phyloP scores from a whole-genome alignment of 2,888 invertebrate species.

The Volucella bombylans region DNA sequence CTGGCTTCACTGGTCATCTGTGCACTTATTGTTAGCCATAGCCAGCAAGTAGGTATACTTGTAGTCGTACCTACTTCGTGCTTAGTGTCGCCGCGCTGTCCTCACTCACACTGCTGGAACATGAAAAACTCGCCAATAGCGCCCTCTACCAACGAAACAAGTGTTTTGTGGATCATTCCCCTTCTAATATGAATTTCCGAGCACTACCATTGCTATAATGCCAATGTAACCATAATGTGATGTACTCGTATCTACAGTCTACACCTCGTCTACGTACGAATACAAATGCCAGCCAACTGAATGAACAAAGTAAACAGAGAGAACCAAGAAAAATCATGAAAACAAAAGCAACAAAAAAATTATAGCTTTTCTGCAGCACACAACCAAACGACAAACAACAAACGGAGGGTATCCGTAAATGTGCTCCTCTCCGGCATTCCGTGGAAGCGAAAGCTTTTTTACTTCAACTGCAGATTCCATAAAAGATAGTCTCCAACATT shows the following conservation, averaged over 20 bases:
- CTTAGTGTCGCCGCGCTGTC: slow-evolving; percentile 53
- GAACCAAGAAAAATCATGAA: slow-evolving; percentile 40
- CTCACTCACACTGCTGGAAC: slow-evolving; percentile 27
- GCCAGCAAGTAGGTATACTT: slow-evolving; percentile 75
- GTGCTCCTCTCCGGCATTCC: slow-evolving; percentile 59
- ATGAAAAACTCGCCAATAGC: slow-evolving; percentile 39
- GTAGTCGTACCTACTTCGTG: slow-evolving; percentile 71
- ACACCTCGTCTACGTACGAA: slow-evolving; percentile 28
- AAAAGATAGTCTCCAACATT: not conserved
- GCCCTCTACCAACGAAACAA: slow-evolving; percentile 61
- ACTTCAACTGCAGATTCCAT: slow-evolving; percentile 33
- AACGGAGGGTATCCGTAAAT: slow-evolving; percentile 6
- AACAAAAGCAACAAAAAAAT: slow-evolving; percentile 22
- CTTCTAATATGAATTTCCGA: slow-evolving; percentile 30
- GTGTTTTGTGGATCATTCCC: slow-evolving; percentile 65
- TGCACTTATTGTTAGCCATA: slow-evolving; percentile 75
- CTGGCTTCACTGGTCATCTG: slow-evolving; percentile 67
- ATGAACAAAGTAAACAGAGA: slow-evolving; percentile 51
- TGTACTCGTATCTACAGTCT: slow-evolving; percentile 6
- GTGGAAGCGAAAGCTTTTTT: slow-evolving; percentile 51
- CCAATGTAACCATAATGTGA: slow-evolving; percentile 3
- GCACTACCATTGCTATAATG: slow-evolving; percentile 17
- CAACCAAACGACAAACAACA: not conserved
- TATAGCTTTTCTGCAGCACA: not conserved
- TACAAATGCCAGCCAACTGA: slow-evolving; percentile 1